Base-by-base conservation (phyloP, 2,113 vertebrate species). In the Cinclus cinclus region DNA sequence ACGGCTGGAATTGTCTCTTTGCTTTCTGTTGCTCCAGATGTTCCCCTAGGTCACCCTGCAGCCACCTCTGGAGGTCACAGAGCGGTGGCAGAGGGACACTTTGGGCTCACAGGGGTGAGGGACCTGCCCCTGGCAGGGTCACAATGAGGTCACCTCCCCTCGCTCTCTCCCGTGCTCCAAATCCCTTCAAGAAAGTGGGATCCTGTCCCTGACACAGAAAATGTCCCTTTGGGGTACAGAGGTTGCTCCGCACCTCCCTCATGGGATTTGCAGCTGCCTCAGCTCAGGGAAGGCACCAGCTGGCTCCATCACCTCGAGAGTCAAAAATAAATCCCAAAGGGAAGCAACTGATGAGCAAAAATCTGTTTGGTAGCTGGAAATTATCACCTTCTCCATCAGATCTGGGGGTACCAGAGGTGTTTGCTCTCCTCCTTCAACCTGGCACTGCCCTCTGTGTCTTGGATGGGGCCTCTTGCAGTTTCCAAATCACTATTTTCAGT, bases 361-460 rank as follows among this genome's bases (percentile, higher is more conserved):
- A 23, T 35, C 19, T 16, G 31, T 10, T 16, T 27, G 68, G 12
- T 18, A 30, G 56, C 37, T 86, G 67, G 52, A 50, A 59, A 67
- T 7, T 35, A 46, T 41, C 37, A 23, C 39, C 52, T 62, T 39
- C 17, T 44, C 37, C 33, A 16, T 70, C 14, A 53, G 39, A 44
- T 20, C 80, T 31, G 28, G 28, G 60, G 22, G 9, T 37, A 8
- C 24, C 30, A 49, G 71, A 33, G 76, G 28, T 53, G 30, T 49
- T 39, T 13, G 1, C 37, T 73, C 22, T 30, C 27, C 46, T 49
- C 62, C 81, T 83, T 27, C 33, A 31, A 25, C 17, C 70, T 18
- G 21, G 65, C 71, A 18, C 39, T 31, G 41, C 0, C 0, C 35
- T 67, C 13, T 4, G 1, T 21, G 56, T 30, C 25, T 28, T 46